A percentile compares a stretch with the other conserved stretches of the same genome.
These are phyloP conservation scores for Monomorium pharaonis DNA, from an alignment of 1,140 invertebrate genomes.

Conservation along the genomic window DNA sequence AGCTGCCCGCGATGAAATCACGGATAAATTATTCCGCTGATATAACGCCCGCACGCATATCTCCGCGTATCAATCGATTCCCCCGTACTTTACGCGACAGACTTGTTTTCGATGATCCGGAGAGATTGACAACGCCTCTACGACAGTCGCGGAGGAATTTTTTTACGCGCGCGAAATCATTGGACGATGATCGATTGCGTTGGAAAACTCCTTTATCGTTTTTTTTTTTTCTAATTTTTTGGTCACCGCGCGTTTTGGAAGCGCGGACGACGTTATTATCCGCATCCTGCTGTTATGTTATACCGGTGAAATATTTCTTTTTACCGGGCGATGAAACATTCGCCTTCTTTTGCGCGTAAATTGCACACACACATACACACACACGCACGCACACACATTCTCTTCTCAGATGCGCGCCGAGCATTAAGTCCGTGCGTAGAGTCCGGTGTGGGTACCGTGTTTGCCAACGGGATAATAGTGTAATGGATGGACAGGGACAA, in stretches of 20 bases:
- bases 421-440: slow-evolving; percentile 74
- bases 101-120: background rate
- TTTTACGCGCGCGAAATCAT: background rate
- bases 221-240: slow-evolving; percentile 31
- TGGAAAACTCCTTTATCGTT: slow-evolving; percentile 26
- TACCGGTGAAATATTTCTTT: slow-evolving; percentile 58
- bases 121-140: background rate
- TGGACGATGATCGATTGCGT: slow-evolving; percentile 54
- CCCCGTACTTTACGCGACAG: background rate
- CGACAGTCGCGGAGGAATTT: background rate
- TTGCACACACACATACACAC: no score
- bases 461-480: slow-evolving; percentile 80
- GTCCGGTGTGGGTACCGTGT: slow-evolving; percentile 73
- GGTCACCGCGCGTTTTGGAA: background rate
- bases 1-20: slow-evolving; percentile 10
- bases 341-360: slow-evolving; percentile 74
- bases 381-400: no score
- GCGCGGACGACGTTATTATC: slow-evolving; percentile 60
- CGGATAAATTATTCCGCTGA: slow-evolving; percentile 42
- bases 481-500: slow-evolving; percentile 79
- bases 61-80: background rate
- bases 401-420: slow-evolving; percentile 59
- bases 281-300: slow-evolving; percentile 37
- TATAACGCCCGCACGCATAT: slow-evolving; percentile 33
- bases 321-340: slow-evolving; percentile 65